Percentiles rank a stretch among this genome's conserved stretches.
Conservation (phyloP, 1,140 invertebrate species). For the Euwallacea fornicatus region DNA sequence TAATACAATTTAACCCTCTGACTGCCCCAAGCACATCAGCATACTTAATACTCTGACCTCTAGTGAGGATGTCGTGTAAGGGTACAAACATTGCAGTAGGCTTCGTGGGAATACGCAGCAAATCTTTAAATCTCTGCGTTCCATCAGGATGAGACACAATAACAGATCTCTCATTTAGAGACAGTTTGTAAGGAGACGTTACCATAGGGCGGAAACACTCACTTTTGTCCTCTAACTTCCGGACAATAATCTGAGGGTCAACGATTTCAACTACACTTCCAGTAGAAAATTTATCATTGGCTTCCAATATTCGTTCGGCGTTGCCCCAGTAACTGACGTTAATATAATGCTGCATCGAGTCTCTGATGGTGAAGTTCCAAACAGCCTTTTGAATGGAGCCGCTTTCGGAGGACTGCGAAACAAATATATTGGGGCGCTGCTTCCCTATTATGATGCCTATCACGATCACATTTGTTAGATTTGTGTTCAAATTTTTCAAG, state of each 20-base stretch:
- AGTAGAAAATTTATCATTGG: conserved; percentile 62
- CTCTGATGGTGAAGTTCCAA: conserved; percentile 70
- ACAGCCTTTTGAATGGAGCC: conserved; percentile 52
- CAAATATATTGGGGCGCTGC: conserved; percentile 44
- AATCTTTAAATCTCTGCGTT: conserved; percentile 50
- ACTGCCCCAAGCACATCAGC: conserved; percentile 60
- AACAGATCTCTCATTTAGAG: conserved; percentile 63
- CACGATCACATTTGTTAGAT: conserved; percentile 46
- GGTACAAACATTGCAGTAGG: conserved; percentile 57
- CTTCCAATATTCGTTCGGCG: conserved; percentile 59
- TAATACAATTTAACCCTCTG: conserved; percentile 54
- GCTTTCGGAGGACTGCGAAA: conserved; percentile 21
- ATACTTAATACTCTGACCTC: conserved; percentile 37
- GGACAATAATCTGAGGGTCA: conserved; percentile 59
- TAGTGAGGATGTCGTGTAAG: conserved; percentile 56
- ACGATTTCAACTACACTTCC: conserved; percentile 68
- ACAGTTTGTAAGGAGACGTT: conserved; percentile 62
- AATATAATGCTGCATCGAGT: conserved; percentile 67
- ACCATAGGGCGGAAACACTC: conserved; percentile 65
- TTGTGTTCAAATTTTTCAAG: conserved; percentile 43
- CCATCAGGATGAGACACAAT: conserved; percentile 61
- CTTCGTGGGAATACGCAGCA: conserved; percentile 65
- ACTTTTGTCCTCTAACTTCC: conserved; percentile 58
- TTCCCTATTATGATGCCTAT: conserved; percentile 50
- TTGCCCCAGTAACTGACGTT: conserved; percentile 71